Base-by-base conservation (phyloP, 1,140 invertebrate species). In the Micrasema longulum region DNA sequence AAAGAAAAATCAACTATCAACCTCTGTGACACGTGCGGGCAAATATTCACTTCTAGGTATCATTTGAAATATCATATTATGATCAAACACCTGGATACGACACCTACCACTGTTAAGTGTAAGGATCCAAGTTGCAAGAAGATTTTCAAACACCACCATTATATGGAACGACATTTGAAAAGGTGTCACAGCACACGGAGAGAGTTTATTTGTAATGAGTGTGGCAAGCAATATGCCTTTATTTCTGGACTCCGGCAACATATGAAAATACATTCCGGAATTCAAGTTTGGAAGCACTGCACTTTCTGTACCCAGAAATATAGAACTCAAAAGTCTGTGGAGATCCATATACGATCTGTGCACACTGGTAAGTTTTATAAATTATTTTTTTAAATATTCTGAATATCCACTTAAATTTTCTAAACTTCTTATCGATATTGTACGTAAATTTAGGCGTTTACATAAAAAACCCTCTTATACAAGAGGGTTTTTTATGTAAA, bases 261-360 rank as follows among this genome's bases (percentile, higher is more conserved):
- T 60, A 76, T 78, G 52, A 83, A 70, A 72, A 79, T 77, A n/a
- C 84, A 85, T 71, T 74, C 82, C 7, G 82, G 82, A 57, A 75
- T 80, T 41, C 64, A 76, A 36, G 82, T 80, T 52, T 73, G 77
- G 31, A 84, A 73, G 76, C 38, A 68, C n/a, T 85, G 84, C 76
- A 80, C 80, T 74, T 77, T 81, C 36, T 85, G 84, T 76, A 76
- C 80, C 23, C 84, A 83, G 67, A 77, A 74, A n/a, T 85, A 82
- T 72, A 81, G 81, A 68, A 83, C 80, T 74, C 57, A 76, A 18
- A 84, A 84, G 72, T 84, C 83, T 43, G 79, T 83, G n/a, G 60
- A 80, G 38, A 78, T 85, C 20, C 84, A 85, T 77, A 80, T 83
- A 38, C 79, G 84, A 82, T 84, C 84, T 64, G 81, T 78, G 11